Percentiles rank a stretch among this genome's conserved stretches.
Evolutionary conservation across 2,888 invertebrate species (phyloP).

Genomic region (Bruchidius siliquastri): DNA sequence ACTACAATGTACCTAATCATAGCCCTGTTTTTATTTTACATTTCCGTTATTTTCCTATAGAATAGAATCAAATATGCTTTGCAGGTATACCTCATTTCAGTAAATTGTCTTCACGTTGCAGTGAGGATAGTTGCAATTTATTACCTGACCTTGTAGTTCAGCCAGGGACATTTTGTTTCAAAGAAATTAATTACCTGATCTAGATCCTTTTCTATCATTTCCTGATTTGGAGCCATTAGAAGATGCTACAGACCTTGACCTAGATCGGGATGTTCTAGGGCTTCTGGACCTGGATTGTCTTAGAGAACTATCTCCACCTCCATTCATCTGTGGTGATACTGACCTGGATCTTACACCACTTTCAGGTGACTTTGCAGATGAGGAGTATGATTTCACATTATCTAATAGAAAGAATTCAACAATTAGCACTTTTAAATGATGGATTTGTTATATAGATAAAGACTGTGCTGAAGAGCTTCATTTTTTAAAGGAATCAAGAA

Average conservation of each 20-base stretch:
- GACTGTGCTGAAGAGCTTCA: too few relatives aligned
- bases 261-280: background rate
- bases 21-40: too few relatives aligned
- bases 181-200: too few relatives aligned
- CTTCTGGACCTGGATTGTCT: background rate
- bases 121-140: too few relatives aligned
- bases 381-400: slow-evolving; percentile 28
- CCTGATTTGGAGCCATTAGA: background rate
- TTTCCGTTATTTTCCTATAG: too few relatives aligned
- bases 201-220: background rate
- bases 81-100: too few relatives aligned
- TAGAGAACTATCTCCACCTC: slow-evolving; percentile 17
- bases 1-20: too few relatives aligned
- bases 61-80: too few relatives aligned
- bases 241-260: background rate
- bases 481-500: too few relatives aligned
- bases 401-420: slow-evolving; percentile 15
- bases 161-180: too few relatives aligned
- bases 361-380: slow-evolving; percentile 27
- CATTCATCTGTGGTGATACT: slow-evolving; percentile 14
- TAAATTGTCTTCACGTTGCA: too few relatives aligned
- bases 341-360: slow-evolving; percentile 16
- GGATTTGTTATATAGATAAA: slow-evolving; percentile 5
- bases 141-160: too few relatives aligned
- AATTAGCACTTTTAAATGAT: slow-evolving; percentile 7